Base-by-base conservation (phyloP, 2,797 vertebrate genomes). In the Eulemur mongoz region DNA sequence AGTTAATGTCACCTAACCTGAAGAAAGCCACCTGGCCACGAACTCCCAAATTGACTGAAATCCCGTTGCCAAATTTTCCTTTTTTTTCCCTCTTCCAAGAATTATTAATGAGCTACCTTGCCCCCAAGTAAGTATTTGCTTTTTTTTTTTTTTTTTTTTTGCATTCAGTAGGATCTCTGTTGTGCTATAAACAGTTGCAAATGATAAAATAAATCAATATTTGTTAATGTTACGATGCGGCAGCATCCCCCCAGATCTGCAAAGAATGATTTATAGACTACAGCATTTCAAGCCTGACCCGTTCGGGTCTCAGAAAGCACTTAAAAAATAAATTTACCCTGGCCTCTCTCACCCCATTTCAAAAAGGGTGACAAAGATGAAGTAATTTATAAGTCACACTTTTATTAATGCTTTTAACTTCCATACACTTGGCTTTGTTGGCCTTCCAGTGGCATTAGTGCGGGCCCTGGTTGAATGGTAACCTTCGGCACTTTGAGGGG, bases 241-340 rank as follows among this genome's bases (percentile, higher is more conserved):
- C 97, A 10, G 86, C 98, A 98, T 99, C 98, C 98, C 98, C 98
- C 98, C 98, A 98, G 98, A 98, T 98, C 98, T 95, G 95, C 97
- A 97, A 94, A 96, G 98, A 98, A 98, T 99, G 99, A 99, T 99
- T 99, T 99, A 99, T 98, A 98, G 98, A 98, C 98, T 98, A 97
- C 98, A 98, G 98, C 98, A 97, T 99, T 99, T 99, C 98, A 99
- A 98, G 98, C 98, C 98, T 99, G 99, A 99, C 99, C 99, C 98
- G 97, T 98, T 98, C 97, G 92, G 99, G 99, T 98, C 99, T 99
- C 98, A 98, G 98, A 99, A 99, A 99, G 98, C 99, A 99, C 99
- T 99, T 99, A 99, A 99, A 99, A 99, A 99, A 99, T 99, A 99
- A 99, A 99, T 99, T 99, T 99, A 98, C 98, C 98, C 98, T 99